Evolutionary conservation across 2,888 invertebrate genomes (phyloP), one percentile per base, ranked within the genome.

Genomic region (Synergus itoensis): DNA sequence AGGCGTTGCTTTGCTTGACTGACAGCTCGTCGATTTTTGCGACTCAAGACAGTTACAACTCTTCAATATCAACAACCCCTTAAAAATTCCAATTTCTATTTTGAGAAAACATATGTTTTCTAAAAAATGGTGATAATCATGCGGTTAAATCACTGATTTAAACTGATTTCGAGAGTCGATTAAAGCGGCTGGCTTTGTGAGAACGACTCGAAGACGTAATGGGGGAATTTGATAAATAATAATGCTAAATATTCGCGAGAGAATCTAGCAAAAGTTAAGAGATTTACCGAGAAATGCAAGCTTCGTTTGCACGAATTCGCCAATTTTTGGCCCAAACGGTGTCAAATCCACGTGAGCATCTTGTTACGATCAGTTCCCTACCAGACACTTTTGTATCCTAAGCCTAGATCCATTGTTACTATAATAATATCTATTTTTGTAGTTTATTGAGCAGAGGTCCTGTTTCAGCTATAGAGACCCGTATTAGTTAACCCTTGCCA

Each of bases 271-370:
- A 65, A 45, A 64, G 9, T 48, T 67, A 5, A 12, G 21, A 21
- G 40, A 60, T 77, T 65, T 67, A n/a, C 60, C 63, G 41, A 64
- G 18, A 9, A 1, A 45, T 43, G 62, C 60, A 65, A 48, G 65
- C 57, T 77, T 65, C 12, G 45, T 78, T 81, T 77, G 77, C 67
- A 53, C 80, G 80, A 77, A 78, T 64, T 82, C 77, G 77, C 76
- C 21, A 81, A 83, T 78, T 80, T 82, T 83, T 81, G 81, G 76
- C 77, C 73, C 75, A 48, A 28, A 48, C 16, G 48, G 48, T 73
- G 28, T 53, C 36, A 28, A 36, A 48, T 73, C 69, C 77, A 87
- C 91, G 91, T 85, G 91, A 90, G 91, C 91, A 91, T 91, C 89
- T 90, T 90, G 91, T 87, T 89, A 86, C 90, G 89, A 88, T 82